Evolutionary conservation across 1,140 invertebrate species (phyloP), one percentile per base, ranked within the genome.

Genomic region (Leptonema lineaticorne): DNA sequence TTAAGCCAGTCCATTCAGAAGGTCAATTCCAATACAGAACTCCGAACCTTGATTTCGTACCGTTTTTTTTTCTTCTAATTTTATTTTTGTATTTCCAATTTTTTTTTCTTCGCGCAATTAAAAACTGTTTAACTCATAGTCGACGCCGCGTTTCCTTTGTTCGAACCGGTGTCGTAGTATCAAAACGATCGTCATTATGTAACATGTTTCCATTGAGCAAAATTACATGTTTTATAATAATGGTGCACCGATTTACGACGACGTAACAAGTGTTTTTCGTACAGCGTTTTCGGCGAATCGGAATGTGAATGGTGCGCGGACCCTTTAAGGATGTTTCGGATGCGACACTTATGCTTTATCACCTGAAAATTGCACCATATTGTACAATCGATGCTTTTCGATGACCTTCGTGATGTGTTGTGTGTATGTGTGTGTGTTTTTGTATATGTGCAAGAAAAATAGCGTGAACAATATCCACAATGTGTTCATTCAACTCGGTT

Each of bases 91-190:
- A 41, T 41, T 14, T 3, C 30, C 37, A 41, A 41, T 14, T 41
- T 41, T 53, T 53, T 53, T 53, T n/a, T n/a, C n/a, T n/a, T n/a
- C n/a, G 50, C 14, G 50, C 50, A 53, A 53, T 53, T 53, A 53
- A 26, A 53, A 53, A 53, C 50, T 24, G 50, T 53, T 53, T 53
- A 53, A 53, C 22, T 53, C 22, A 20, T 20, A 20, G 14, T 14
- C 8, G 22, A 5, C 20, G 20, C 8, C 50, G 8, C n/a, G 22
- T 53, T 53, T 53, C 50, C 50, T 53, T 53, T 53, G 50, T 53
- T 53, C 50, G 37, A 14, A n/a, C 50, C 20, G 22, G 8, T 24
- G 50, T n/a, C 20, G 6, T 24, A 8, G 3, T 18, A 24, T 14
- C 50, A 53, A 53, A n/a, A 53, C 27, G 50, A 24, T 24, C 50